Evolutionary conservation across 2,797 vertebrate species (phyloP).

Genomic region (Mus caroli): DNA sequence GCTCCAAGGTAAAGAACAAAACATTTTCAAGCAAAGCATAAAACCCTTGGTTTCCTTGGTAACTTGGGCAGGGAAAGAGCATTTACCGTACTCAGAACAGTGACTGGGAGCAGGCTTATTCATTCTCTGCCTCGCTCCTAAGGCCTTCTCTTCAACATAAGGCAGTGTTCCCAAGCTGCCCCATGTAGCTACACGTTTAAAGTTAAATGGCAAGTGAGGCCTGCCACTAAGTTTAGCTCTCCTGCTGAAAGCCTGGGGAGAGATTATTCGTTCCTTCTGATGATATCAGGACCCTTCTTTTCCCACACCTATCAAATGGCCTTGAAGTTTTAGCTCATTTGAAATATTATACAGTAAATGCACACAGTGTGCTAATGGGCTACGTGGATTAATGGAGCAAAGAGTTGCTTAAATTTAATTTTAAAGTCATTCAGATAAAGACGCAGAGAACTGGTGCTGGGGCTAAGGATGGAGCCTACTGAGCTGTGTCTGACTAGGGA

Average conservation of each 20-base stretch:
- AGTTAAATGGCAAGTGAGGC: conserved; percentile 77
- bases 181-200: conserved; percentile 32
- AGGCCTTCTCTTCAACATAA: conserved; percentile 55
- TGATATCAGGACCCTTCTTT: conserved; percentile 66
- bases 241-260: conserved; percentile 73
- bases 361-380: conserved; percentile 69
- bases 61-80: conserved; percentile 46
- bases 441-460: conserved; percentile 79
- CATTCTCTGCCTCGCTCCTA: conserved; percentile 24
- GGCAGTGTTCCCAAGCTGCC: conserved; percentile 57
- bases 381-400: conserved; percentile 77
- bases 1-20: conserved; percentile 53
- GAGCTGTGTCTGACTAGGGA: conserved; percentile 21
- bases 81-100: conserved; percentile 39
- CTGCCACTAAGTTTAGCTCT: conserved; percentile 78
- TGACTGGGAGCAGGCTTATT: conserved; percentile 33
- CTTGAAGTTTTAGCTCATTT: conserved; percentile 81
- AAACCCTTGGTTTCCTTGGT: conserved; percentile 60
- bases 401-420: conserved; percentile 84
- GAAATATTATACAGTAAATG: conserved; percentile 75
- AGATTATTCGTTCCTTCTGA: conserved; percentile 81
- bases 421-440: conserved; percentile 83
- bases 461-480: conserved; percentile 62
- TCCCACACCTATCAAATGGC: conserved; percentile 75
- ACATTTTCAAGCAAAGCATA: conserved; percentile 31